Base-by-base conservation (phyloP, 2,888 invertebrate species). In the Drosophila tripunctata region DNA sequence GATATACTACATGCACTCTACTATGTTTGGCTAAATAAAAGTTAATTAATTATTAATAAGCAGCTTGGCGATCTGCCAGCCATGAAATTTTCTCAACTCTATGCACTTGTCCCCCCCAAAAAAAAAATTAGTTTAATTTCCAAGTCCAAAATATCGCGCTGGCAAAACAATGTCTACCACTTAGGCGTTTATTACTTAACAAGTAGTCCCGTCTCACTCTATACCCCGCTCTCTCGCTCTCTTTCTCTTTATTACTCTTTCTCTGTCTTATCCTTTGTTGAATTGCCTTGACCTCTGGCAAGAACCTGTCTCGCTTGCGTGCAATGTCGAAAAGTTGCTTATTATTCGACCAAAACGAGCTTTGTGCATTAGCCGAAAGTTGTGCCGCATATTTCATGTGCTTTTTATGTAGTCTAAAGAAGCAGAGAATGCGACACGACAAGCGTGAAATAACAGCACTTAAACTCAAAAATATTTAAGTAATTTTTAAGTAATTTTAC, bases 21-120 rank as follows among this genome's bases (percentile, higher is more conserved):
- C n/a, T 14, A 17, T 50, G 17, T 38, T 17, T 27, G 10, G 21
- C 65, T 63, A 68, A 66, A 62, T 71, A 76, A 64, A 72, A 70
- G 63, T 54, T 61, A 78, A 77, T 82, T 78, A 82, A 83, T 81
- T 63, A 83, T 77, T 83, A 78, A 83, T 75, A 75, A 72, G 60
- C 64, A 54, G 35, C 36, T 35, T 60, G 73, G 67, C 60, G 19
- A 56, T 51, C 17, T 48, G 61, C 48, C 62, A 74, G 54, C 56
- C 41, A 51, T 60, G 10, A 38, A 57, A 36, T 14, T 7, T 38
- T 12, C 15, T 15, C n/a, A 10, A n/a, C 6, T n/a, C 27, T 7
- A n/a, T 12, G 48, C 40, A 19, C 2, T 30, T n/a, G 12, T 21
- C 31, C 5, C 3, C 12, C n/a, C 7, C 38, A 22, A n/a, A n/a